These are phyloP conservation scores for Ascaphus truei DNA, from an alignment of 2,113 vertebrate species.

Conservation along the genomic window DNA sequence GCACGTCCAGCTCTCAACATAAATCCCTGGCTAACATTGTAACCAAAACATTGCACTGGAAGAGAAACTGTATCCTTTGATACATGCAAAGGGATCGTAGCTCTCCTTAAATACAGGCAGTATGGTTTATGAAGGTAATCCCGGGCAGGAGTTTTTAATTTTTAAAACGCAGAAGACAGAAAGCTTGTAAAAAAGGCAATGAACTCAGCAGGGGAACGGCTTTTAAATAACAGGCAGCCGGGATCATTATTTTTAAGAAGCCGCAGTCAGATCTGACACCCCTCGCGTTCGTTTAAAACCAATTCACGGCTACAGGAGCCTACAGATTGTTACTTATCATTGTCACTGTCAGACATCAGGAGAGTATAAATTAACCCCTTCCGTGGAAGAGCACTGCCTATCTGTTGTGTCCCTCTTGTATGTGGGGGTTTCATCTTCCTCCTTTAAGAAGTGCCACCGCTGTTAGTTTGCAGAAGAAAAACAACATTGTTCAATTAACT, in stretches of 20 bases:
- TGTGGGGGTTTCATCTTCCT: no score
- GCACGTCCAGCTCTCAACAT: no score
- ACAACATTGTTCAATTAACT: no score
- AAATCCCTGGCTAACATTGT: no score
- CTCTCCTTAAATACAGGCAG: constrained; percentile 48
- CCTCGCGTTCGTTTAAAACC: constrained; percentile 19
- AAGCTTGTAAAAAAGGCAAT: constrained; percentile 46
- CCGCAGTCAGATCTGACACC: constrained; percentile 38
- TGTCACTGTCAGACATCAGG: constrained; percentile 4
- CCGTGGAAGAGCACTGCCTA: constrained; percentile 27
- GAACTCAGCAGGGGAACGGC: constrained; percentile 59
- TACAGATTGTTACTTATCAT: not conserved
- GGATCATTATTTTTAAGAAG: constrained; percentile 55
- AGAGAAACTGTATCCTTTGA: no score
- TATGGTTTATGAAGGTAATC: constrained; percentile 58
- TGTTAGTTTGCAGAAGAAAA: no score
- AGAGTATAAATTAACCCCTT: constrained; percentile 44
- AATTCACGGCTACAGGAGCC: not conserved
- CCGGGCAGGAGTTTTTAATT: constrained; percentile 63
- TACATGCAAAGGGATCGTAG: no score
- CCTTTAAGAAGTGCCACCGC: no score
- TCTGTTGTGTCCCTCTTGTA: no score
- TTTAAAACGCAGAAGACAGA: constrained; percentile 59
- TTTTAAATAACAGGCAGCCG: constrained; percentile 67
- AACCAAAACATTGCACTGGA: no score